Percentiles rank a stretch among this genome's conserved stretches.
Evolutionary conservation across 2,888 invertebrate species (phyloP).

Genomic region (Pogonocherus hispidulus): DNA sequence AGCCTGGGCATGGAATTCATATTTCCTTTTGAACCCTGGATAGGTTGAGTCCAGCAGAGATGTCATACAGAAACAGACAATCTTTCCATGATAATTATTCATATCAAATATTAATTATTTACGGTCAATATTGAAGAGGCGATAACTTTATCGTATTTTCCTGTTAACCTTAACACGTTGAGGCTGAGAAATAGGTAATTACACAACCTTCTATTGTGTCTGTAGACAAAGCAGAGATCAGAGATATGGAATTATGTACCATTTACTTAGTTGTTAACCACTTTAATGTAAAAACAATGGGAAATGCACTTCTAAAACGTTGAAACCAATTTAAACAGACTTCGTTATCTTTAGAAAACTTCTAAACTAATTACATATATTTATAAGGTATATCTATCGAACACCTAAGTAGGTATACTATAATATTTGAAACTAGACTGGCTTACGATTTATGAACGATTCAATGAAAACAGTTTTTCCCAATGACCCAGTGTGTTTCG

Average conservation of each 20-base stretch:
- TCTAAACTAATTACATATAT: too few species aligned
- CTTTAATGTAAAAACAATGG: too few species aligned
- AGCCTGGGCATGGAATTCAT: neutral
- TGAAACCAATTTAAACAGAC: too few species aligned
- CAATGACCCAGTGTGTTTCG: too few species aligned
- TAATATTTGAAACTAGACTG: too few species aligned
- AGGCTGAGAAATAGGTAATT: neutral
- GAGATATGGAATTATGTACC: neutral
- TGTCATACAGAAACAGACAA: slow-evolving; percentile 18
- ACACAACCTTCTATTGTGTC: neutral
- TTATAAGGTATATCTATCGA: too few species aligned
- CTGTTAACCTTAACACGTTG: neutral
- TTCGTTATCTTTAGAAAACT: too few species aligned
- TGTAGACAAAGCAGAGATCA: neutral
- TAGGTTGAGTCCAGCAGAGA: neutral
- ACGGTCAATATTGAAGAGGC: slow-evolving; percentile 19
- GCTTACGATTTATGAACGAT: too few species aligned
- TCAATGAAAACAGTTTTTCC: too few species aligned
- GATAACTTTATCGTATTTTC: slow-evolving; percentile 12
- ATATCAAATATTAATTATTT: slow-evolving; percentile 8
- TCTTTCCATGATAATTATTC: neutral
- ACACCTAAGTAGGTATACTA: too few species aligned
- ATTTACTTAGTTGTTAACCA: too few species aligned
- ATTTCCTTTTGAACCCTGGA: slow-evolving; percentile 23
- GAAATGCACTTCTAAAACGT: too few species aligned